phyloP scores from a whole-genome alignment of 2,113 vertebrate species.

The Laticauda laticaudata region DNA sequence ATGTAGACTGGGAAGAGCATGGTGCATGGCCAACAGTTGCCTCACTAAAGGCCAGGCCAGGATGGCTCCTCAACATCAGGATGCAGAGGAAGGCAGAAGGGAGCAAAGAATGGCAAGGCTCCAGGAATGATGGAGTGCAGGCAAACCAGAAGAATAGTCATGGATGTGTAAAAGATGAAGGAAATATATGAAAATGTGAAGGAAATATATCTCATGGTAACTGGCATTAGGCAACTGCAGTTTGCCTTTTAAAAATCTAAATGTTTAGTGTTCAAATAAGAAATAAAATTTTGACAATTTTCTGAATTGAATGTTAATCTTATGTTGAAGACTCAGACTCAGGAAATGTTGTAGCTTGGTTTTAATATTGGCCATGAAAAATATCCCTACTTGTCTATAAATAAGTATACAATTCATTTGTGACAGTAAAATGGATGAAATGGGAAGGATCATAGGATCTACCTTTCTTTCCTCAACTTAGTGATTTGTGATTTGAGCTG shows the following conservation, averaged over 20 bases:
- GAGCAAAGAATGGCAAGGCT: not conserved
- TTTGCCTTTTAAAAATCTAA: not conserved
- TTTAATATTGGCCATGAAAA: not conserved
- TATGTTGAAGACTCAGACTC: not conserved
- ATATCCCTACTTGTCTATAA: not conserved
- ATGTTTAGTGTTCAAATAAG: not conserved
- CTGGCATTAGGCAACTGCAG: not conserved
- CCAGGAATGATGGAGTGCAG: not conserved
- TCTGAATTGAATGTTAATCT: not conserved
- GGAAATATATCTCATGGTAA: not conserved
- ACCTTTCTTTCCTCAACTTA: not conserved
- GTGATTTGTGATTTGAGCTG: not conserved
- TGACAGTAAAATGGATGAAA: not conserved
- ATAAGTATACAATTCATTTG: not conserved
- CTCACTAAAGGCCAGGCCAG: not conserved
- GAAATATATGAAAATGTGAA: not conserved
- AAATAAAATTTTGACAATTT: not conserved
- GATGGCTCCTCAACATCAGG: not conserved
- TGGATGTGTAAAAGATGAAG: not conserved
- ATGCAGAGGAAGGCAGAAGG: not conserved
- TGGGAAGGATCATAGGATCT: not conserved
- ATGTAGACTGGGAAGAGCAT: not conserved
- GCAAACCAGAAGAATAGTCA: not conserved
- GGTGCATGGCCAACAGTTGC: not conserved
- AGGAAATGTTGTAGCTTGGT: not conserved